These are phyloP conservation scores for Stichodactyla helianthus DNA, from an alignment of 64 coral and sea anemone species.

Conservation along the genomic window DNA sequence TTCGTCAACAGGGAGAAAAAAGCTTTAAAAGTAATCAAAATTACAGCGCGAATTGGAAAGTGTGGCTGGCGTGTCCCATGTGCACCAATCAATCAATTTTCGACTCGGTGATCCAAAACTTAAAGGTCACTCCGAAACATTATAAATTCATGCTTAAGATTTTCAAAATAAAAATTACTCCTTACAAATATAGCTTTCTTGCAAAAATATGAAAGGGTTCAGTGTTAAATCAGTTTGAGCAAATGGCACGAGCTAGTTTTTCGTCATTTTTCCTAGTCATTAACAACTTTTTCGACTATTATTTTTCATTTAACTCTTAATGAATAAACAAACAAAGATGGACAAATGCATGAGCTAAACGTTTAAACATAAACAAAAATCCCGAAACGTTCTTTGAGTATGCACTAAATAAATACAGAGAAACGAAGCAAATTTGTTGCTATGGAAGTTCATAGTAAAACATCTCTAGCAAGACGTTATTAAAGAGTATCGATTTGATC, in stretches of 20 bases:
- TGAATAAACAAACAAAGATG: not conserved
- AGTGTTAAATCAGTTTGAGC: no score
- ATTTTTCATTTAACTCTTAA: not conserved
- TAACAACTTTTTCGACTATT: not conserved
- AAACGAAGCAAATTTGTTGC: not conserved
- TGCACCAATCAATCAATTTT: not conserved
- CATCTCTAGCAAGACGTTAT: not conserved
- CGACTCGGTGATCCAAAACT: not conserved
- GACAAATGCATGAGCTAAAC: not conserved
- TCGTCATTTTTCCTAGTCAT: not conserved
- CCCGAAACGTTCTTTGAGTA: not conserved
- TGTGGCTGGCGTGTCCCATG: not conserved
- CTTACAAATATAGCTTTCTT: not conserved
- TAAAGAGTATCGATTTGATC: not conserved
- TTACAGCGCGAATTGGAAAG: not conserved
- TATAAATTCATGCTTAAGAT: not conserved
- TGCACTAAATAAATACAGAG: not conserved
- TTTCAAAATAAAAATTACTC: not conserved
- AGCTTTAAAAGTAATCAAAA: not conserved
- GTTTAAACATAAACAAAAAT: not conserved
- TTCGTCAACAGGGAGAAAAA: not conserved
- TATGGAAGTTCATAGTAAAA: not conserved
- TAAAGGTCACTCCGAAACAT: not conserved
- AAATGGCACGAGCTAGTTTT: no score
- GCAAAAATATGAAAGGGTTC: no score